Conservation (phyloP, 2,888 invertebrate genomes). For the Resseliella maxima region DNA sequence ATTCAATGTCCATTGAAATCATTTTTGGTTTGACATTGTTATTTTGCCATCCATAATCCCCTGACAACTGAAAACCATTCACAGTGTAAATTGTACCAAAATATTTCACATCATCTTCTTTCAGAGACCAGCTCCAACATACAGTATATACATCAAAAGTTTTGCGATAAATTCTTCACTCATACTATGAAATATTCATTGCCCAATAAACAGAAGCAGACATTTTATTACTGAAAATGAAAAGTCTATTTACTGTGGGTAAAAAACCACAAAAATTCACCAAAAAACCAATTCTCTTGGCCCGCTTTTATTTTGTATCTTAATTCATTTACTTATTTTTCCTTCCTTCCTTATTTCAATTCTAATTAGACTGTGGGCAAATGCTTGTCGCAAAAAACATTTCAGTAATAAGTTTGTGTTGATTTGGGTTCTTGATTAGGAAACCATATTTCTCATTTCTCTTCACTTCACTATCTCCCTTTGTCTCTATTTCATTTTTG, state of each 20-base stretch:
- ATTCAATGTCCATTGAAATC: not conserved
- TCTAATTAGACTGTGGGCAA: not conserved
- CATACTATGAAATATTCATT: too few relatives aligned
- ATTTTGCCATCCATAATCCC: conserved; percentile 17
- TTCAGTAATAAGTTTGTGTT: not conserved
- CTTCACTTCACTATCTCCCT: not conserved
- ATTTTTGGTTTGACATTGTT: conserved; percentile 5
- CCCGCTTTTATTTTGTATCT: not conserved
- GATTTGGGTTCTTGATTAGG: conserved; percentile 8
- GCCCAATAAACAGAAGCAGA: too few relatives aligned
- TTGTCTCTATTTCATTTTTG: not conserved
- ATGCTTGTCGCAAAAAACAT: not conserved
- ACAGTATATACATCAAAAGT: not conserved
- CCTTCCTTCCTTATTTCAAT: not conserved
- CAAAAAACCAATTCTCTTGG: not conserved
- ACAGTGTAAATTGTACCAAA: not conserved
- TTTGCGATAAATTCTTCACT: not conserved
- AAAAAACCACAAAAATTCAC: not conserved
- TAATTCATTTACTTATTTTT: not conserved
- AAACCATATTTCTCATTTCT: not conserved
- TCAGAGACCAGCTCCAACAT: too few relatives aligned
- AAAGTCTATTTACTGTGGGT: not conserved
- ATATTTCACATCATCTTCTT: not conserved
- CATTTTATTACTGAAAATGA: too few relatives aligned
- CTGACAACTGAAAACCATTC: conserved; percentile 8